Evolutionary conservation across 2,888 invertebrate species (phyloP).

Genomic region (Caenorhabditis wallacei): DNA sequence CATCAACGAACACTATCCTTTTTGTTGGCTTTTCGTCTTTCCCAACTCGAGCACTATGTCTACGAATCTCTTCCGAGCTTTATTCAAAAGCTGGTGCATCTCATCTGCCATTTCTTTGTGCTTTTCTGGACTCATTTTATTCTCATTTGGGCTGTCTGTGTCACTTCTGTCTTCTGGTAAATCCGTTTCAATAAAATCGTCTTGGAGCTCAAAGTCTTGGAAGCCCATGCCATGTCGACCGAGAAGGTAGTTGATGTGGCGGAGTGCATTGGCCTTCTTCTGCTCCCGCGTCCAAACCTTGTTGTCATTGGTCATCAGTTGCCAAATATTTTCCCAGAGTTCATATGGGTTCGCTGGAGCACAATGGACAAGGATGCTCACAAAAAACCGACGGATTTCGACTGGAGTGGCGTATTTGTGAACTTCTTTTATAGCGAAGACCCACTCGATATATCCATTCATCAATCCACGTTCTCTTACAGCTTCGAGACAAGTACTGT

Average conservation of each 20-base stretch:
- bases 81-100: not conserved
- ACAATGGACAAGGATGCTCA: constrained; percentile 1
- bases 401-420: not conserved
- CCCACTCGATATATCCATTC: constrained; percentile 51
- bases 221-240: not conserved
- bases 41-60: constrained; percentile 2
- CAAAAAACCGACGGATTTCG: not conserved
- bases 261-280: constrained; percentile 18
- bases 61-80: not conserved
- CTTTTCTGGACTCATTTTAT: not conserved
- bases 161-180: not conserved
- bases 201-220: not conserved
- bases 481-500: constrained; percentile 29
- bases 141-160: not conserved
- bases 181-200: not conserved
- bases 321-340: not conserved
- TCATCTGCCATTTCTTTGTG: not conserved
- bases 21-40: not conserved
- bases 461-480: constrained; percentile 20
- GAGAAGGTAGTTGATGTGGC: constrained; percentile 28
- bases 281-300: not conserved
- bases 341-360: constrained; percentile 13
- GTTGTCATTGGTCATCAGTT: not conserved
- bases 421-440: constrained; percentile 14
- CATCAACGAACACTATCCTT: not conserved